Evolutionary conservation across 2,888 invertebrate species (phyloP).

Genomic region (Sussaba pulchella): DNA sequence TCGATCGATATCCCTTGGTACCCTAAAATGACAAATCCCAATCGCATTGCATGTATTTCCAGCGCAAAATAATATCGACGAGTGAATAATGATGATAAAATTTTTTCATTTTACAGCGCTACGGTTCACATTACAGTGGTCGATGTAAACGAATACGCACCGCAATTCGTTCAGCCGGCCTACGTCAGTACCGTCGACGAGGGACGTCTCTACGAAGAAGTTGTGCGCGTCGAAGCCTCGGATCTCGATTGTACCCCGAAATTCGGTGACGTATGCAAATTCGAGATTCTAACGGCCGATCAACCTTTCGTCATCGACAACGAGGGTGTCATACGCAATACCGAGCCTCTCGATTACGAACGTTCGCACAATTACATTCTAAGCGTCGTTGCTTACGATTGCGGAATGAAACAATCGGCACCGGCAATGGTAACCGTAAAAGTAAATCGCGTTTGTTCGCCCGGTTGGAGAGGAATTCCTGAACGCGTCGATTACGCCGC

Average conservation of each 20-base stretch:
- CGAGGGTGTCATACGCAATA: constrained; percentile 97
- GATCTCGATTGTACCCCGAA: constrained; percentile 98
- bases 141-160: constrained; percentile 98
- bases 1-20: too few relatives aligned
- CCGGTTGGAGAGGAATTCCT: constrained; percentile 88
- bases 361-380: constrained; percentile 98
- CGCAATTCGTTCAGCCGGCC: constrained; percentile 95
- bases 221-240: constrained; percentile 95
- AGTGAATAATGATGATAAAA: neutral
- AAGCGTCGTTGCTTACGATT: constrained; percentile 98
- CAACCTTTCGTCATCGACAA: constrained; percentile 96
- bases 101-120: constrained; percentile 87
- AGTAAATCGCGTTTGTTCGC: constrained; percentile 87
- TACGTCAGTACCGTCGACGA: constrained; percentile 97
- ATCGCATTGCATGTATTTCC: neutral
- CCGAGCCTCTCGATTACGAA: constrained; percentile 96
- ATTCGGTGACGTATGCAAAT: constrained; percentile 98
- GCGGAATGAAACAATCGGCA: constrained; percentile 97
- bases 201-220: constrained; percentile 94
- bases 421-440: constrained; percentile 99
- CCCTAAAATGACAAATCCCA: neutral
- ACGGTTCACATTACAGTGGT: constrained; percentile 97
- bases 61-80: neutral
- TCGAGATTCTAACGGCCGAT: constrained; percentile 96
- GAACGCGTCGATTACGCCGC: constrained; percentile 95